Base-by-base conservation (phyloP, 2,797 vertebrate genomes). In the Furcifer pardalis region DNA sequence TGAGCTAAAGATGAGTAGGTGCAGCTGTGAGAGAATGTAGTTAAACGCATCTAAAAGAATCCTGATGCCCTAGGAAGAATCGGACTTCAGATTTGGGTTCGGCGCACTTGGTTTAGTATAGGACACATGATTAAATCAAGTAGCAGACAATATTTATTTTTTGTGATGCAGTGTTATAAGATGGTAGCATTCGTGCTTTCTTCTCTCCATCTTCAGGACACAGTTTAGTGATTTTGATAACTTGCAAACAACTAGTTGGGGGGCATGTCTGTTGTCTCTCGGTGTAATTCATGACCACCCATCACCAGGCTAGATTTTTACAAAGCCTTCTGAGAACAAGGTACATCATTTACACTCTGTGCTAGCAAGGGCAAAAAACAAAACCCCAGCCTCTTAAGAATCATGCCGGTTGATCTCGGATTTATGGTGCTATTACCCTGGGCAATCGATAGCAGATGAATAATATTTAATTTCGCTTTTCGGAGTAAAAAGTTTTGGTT, bases 401-500 rank as follows among this genome's bases (percentile, higher is more conserved):
- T 81, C 46, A 1, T 35, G 37, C 78, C 63, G 68, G 1, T 37
- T 72, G 40, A 65, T 77, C 65, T 85, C 80, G 88, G 85, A 86
- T 74, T 49, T 1, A 0, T 79, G 59, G 81, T 79, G 37, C 65
- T 69, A n/a, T 30, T 84, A 63, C 59, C 68, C n/a, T 7, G 2
- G 87, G n/a, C 77, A 69, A 82, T 83, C 86, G 86, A 73, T 44
- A 77, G 77, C 82, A 86, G 84, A 79, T 86, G 68, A 88, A 83
- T 86, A 89, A 37, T 81, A 73, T 91, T 92, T 83, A 87, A 77
- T 78, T 60, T 66, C 89, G n/a, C 0, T 0, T 85, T 90, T 56
- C 84, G 79, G 46, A 8, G 74, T 81, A 66, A 89, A 85, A 87
- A 87, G 83, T 83, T 89, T 83, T 63, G n/a, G 80, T 83, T 79